Conservation (phyloP, 2,797 vertebrate genomes). For the Girardinus metallicus region DNA sequence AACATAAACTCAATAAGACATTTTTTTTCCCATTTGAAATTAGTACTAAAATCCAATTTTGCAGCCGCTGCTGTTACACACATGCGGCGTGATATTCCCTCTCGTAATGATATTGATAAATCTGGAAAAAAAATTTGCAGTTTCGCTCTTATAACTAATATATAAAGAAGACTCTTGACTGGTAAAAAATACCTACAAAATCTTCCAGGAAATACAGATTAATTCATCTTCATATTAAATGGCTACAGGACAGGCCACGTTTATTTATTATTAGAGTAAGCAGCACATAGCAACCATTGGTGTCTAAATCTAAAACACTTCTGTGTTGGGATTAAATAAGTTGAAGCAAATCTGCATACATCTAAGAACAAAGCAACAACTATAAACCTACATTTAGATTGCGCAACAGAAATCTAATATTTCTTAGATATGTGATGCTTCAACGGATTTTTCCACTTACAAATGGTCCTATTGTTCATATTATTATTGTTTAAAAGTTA, state of each 20-base stretch:
- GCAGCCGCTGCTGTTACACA: not conserved
- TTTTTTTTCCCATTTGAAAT: not conserved
- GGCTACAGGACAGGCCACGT: not conserved
- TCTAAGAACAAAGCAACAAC: conserved; percentile 1
- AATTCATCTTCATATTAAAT: not conserved
- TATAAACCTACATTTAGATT: not conserved
- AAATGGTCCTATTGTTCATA: not conserved
- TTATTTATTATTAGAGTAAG: not conserved
- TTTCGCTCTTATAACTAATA: not conserved
- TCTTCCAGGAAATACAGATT: not conserved
- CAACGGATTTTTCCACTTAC: conserved; percentile 7
- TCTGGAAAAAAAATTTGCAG: not conserved
- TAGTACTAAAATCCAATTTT: not conserved
- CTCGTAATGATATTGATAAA: not conserved
- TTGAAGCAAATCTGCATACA: conserved; percentile 4
- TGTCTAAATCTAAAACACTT: not conserved
- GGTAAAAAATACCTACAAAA: not conserved
- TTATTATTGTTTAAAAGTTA: not conserved
- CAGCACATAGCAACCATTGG: not conserved
- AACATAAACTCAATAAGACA: not conserved
- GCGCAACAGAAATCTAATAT: not conserved
- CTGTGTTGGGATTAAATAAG: not conserved
- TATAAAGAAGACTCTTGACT: not conserved
- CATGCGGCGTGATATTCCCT: not conserved
- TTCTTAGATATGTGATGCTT: not conserved